Base-by-base conservation (phyloP, 2,797 vertebrate species). In the Tangara arthus region DNA sequence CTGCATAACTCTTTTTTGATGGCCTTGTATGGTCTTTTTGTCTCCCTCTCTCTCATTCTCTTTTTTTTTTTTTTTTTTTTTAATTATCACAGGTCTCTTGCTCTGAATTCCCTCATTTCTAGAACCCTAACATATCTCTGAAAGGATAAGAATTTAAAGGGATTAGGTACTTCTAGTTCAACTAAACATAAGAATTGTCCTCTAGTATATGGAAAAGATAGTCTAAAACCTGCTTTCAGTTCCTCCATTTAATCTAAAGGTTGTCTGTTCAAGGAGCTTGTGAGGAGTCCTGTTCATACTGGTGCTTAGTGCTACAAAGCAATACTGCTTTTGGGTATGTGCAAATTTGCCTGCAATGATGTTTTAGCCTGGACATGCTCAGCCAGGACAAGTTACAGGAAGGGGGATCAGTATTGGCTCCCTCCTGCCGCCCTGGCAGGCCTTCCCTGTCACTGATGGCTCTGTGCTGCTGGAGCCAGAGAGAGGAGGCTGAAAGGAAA, bases 1-100 rank as follows among this genome's bases (percentile, higher is more conserved):
- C 30, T 75, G 12, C 19, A 19, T 8, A 65, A n/a, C 12, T 72
- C 37, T n/a, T 57, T 83, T 81, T 34, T 47, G 28, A 46, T n/a
- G 20, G 8, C 28, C 14, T 73, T 47, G 4, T 22, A 32, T 35
- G 21, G 5, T 22, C 70, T 80, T 34, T 46, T 34, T 7, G 1
- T 44, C 5, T n/a, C 2, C 0, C 3, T n/a, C 12, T 24, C 6
- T 30, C 26, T 15, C 8, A 3, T 2, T 3, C 5, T 7, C 10
- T 16, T 2, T 3, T 22, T 12, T 13, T 12, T 53, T 12, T 8
- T 8, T 35, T 35, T 35, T 16, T 26, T 11, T 23, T 35, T 15
- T 3, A 11, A 14, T 35, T 53, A 35, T 19, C 6, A 6, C 14
- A 35, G 5, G 9, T 71, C 15, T 32, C 15, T 70, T 71, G 11